Evolutionary conservation across 2,797 vertebrate species (phyloP).

Genomic region (Sebastes vulpes): DNA sequence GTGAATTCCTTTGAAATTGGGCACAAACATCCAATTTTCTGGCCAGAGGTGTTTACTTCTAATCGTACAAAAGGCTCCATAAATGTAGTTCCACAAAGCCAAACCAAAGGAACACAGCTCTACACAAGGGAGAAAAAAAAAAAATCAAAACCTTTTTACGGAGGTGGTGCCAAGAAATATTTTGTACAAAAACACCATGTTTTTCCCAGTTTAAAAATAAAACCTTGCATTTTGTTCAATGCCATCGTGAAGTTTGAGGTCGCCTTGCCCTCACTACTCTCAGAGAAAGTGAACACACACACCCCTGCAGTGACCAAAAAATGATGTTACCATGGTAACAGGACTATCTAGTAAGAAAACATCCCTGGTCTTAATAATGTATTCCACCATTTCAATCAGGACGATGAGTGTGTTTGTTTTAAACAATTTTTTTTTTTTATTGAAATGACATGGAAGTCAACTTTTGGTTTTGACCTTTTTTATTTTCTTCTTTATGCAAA

Average conservation of each 20-base stretch:
- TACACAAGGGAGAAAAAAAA: background rate
- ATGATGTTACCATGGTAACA: conserved; percentile 48
- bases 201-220: conserved; percentile 17
- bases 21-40: background rate
- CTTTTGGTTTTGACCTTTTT: conserved; percentile 7
- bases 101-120: background rate
- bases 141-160: background rate
- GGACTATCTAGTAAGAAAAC: background rate
- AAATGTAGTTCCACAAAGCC: background rate
- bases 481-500: background rate
- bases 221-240: background rate
- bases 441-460: background rate
- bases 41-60: background rate
- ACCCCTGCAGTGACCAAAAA: conserved; percentile 21
- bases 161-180: background rate
- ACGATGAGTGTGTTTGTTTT: background rate
- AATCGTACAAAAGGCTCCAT: background rate
- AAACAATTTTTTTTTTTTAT: background rate
- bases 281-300: conserved; percentile 14
- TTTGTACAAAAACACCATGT: background rate
- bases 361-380: background rate
- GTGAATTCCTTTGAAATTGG: background rate
- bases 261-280: background rate
- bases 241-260: conserved; percentile 20
- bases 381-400: conserved; percentile 2